These are phyloP conservation scores for Protaetia brevitarsis DNA, from an alignment of 1,140 invertebrate genomes.

Conservation along the genomic window DNA sequence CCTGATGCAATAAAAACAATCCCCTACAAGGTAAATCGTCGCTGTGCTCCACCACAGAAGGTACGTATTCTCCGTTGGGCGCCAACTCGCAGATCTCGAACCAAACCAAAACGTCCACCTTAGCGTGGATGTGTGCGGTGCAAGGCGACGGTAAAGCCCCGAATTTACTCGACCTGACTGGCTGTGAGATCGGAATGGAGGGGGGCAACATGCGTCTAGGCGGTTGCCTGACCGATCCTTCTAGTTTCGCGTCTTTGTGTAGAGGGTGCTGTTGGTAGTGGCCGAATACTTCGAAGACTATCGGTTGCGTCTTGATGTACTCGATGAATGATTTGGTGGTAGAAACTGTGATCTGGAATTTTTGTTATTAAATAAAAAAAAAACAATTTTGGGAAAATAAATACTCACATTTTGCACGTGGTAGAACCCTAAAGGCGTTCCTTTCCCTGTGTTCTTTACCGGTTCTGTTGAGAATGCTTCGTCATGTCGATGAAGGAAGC, in stretches of 20 bases:
- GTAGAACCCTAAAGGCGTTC: slow-evolving; percentile 91
- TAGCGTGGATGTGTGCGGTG: slow-evolving; percentile 78
- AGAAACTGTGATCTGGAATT: slow-evolving; percentile 87
- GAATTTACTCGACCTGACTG: slow-evolving; percentile 87
- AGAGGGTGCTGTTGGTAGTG: slow-evolving; percentile 95
- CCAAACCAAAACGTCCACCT: slow-evolving; percentile 95
- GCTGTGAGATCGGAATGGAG: slow-evolving; percentile 91
- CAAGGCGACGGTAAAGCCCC: slow-evolving; percentile 78
- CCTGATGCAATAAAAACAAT: slow-evolving; percentile 85
- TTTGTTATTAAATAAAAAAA: slow-evolving; percentile 29
- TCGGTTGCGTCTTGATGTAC: slow-evolving; percentile 94
- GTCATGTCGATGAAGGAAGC: slow-evolving; percentile 96
- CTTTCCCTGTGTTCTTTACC: slow-evolving; percentile 93
- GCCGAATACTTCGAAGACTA: slow-evolving; percentile 98
- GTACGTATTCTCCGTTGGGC: slow-evolving; percentile 95
- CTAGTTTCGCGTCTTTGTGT: slow-evolving; percentile 67
- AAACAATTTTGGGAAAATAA: neutral
- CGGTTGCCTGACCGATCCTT: slow-evolving; percentile 64
- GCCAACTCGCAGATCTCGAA: slow-evolving; percentile 99
- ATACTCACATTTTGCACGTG: slow-evolving; percentile 95
- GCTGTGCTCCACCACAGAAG: slow-evolving; percentile 94
- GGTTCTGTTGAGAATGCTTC: slow-evolving; percentile 99
- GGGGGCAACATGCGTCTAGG: slow-evolving; percentile 88
- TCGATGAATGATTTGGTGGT: slow-evolving; percentile 97
- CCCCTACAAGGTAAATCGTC: slow-evolving; percentile 96